phyloP scores from a whole-genome alignment of 2,797 vertebrate genomes.

The Naso thynnoides region DNA sequence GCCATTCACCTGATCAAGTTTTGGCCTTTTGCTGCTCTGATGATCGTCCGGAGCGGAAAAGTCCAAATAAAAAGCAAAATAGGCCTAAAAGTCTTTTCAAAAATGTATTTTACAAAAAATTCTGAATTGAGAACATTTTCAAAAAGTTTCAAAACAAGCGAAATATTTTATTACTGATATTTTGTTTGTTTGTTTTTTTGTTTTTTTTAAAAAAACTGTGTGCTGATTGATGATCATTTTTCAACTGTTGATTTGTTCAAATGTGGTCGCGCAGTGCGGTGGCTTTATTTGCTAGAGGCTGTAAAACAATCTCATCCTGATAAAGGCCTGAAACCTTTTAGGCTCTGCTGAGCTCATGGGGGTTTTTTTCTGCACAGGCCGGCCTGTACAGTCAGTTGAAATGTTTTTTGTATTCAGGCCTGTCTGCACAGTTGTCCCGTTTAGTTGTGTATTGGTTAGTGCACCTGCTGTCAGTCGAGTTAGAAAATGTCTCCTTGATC shows the following conservation, averaged over 20 bases:
- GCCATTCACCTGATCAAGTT: not conserved
- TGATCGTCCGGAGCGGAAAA: not conserved
- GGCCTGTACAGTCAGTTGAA: not conserved
- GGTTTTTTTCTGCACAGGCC: not conserved
- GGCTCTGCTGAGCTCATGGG: not conserved
- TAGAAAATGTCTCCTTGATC: not conserved
- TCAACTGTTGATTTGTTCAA: not conserved
- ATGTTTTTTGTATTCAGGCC: not conserved
- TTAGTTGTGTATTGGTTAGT: not conserved
- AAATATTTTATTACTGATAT: not conserved
- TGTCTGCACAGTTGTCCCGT: not conserved
- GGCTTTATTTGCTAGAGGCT: not conserved
- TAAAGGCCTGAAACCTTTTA: not conserved
- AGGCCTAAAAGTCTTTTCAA: rapidly evolving
- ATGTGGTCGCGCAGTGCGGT: not conserved
- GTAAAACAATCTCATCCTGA: not conserved
- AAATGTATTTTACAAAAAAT: not conserved
- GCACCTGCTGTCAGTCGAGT: not conserved
- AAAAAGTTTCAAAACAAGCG: not conserved
- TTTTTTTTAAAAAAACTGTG: too few relatives aligned
- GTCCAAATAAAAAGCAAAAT: not conserved
- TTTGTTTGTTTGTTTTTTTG: too few relatives aligned
- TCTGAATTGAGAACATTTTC: not conserved
- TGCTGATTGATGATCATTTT: too few relatives aligned
- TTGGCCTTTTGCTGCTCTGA: not conserved